phyloP scores from a whole-genome alignment of 2,797 vertebrate species.

The Rhinella marina region DNA sequence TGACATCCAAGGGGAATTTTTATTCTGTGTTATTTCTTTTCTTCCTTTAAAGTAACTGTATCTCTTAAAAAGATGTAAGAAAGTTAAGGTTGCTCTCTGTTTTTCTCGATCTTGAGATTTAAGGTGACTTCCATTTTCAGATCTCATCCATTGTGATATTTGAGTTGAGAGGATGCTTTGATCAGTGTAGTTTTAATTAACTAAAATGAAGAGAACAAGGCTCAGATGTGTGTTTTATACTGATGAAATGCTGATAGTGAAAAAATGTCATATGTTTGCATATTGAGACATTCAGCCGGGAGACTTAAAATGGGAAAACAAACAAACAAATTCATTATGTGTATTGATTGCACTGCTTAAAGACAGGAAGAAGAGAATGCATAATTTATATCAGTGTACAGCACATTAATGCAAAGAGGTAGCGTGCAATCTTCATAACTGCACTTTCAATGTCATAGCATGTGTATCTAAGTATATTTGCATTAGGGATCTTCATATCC shows the following conservation, averaged over 20 bases:
- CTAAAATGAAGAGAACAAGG: slow-evolving; percentile 80
- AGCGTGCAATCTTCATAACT: slow-evolving; percentile 51
- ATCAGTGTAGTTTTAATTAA: slow-evolving; percentile 79
- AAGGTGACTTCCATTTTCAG: slow-evolving; percentile 76
- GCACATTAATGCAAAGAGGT: slow-evolving; percentile 64
- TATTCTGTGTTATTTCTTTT: slow-evolving; percentile 75
- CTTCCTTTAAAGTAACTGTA: slow-evolving; percentile 77
- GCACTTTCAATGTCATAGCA: slow-evolving; percentile 57
- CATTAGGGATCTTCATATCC: slow-evolving; percentile 23
- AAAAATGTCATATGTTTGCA: slow-evolving; percentile 89
- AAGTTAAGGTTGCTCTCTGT: slow-evolving; percentile 69
- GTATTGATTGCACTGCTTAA: slow-evolving; percentile 67
- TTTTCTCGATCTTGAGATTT: slow-evolving; percentile 74
- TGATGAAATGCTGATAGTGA: slow-evolving; percentile 84
- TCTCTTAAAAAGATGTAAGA: slow-evolving; percentile 72
- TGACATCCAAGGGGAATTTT: slow-evolving; percentile 78
- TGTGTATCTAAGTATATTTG: slow-evolving; percentile 56
- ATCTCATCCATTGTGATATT: slow-evolving; percentile 78
- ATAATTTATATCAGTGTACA: slow-evolving; percentile 74
- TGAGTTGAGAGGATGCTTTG: slow-evolving; percentile 75
- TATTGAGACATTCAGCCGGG: slow-evolving; percentile 75
- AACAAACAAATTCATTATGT: slow-evolving; percentile 74
- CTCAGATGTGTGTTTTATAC: slow-evolving; percentile 89
- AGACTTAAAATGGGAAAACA: slow-evolving; percentile 64
- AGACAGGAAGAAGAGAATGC: slow-evolving; percentile 74